Evolutionary conservation across 2,797 vertebrate species (phyloP).

Genomic region (Alosa sapidissima): DNA sequence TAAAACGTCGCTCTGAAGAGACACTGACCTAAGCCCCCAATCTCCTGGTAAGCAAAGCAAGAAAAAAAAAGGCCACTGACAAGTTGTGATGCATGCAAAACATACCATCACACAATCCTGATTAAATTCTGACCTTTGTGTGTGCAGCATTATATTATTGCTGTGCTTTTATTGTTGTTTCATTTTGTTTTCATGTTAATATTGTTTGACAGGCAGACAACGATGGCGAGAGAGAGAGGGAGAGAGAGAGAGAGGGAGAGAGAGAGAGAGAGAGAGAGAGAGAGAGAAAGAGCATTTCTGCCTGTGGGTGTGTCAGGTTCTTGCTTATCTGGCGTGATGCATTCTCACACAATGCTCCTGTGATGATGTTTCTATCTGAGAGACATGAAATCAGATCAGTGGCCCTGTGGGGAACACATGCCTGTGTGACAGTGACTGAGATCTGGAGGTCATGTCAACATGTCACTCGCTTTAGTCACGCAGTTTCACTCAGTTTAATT

Average conservation of each 20-base stretch:
- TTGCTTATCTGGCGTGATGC: conserved; percentile 2
- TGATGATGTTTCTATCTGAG: background rate
- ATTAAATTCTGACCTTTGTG: background rate
- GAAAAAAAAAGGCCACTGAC: background rate
- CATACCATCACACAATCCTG: background rate
- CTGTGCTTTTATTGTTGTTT: background rate
- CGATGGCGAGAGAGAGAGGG: no score
- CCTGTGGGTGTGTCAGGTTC: background rate
- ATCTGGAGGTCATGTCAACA: background rate
- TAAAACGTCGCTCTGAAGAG: background rate
- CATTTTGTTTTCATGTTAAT: background rate
- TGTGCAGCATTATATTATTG: background rate
- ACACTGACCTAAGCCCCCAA: background rate
- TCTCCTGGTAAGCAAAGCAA: background rate
- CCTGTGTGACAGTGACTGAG: background rate
- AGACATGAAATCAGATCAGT: background rate
- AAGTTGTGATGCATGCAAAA: background rate
- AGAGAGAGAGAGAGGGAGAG: no score
- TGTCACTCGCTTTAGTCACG: background rate
- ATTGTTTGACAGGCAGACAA: background rate
- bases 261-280: no score
- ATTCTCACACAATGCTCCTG: background rate
- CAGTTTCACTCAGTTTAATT: background rate
- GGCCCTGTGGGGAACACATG: background rate
- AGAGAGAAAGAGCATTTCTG: background rate